Percentiles rank a stretch among this genome's conserved stretches.
Conservation (phyloP, 2,797 vertebrate genomes). For the Dendrocincla fuliginosa region DNA sequence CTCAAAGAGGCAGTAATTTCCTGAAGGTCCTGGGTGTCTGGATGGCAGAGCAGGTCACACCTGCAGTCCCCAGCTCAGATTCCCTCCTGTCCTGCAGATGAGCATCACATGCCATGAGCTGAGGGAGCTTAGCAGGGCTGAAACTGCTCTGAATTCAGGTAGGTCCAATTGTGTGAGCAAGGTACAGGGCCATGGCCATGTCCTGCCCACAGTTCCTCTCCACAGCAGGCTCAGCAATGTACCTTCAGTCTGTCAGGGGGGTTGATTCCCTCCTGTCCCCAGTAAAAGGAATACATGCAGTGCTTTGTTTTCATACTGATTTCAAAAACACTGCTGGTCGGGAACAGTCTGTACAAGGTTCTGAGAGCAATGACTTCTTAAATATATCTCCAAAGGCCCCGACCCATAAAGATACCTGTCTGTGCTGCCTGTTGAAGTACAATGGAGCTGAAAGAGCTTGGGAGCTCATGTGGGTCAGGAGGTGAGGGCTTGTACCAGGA, state of each 20-base stretch:
- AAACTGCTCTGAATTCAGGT: background rate
- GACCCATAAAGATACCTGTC: fast-evolving
- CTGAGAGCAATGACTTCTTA: background rate
- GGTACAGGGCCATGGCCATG: background rate
- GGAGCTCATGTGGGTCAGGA: fast-evolving
- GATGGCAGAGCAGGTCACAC: background rate
- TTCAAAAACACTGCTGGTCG: background rate
- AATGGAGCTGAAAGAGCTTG: background rate
- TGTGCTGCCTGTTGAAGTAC: background rate
- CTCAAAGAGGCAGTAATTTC: background rate
- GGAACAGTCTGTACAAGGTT: background rate
- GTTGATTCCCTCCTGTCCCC: background rate
- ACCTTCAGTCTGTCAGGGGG: background rate
- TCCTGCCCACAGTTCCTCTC: background rate
- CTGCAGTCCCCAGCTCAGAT: background rate
- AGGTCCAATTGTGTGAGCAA: background rate
- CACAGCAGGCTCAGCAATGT: background rate
- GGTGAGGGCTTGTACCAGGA: background rate
- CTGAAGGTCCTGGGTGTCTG: background rate
- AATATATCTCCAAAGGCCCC: background rate
- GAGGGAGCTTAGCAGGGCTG: background rate
- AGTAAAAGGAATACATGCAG: fast-evolving
- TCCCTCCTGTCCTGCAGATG: background rate
- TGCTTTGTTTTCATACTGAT: background rate
- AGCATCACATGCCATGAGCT: background rate